Percentiles rank a stretch among this genome's conserved stretches.
Conservation (phyloP, 1,140 invertebrate species). For the Ceratosolen fusciceps region DNA sequence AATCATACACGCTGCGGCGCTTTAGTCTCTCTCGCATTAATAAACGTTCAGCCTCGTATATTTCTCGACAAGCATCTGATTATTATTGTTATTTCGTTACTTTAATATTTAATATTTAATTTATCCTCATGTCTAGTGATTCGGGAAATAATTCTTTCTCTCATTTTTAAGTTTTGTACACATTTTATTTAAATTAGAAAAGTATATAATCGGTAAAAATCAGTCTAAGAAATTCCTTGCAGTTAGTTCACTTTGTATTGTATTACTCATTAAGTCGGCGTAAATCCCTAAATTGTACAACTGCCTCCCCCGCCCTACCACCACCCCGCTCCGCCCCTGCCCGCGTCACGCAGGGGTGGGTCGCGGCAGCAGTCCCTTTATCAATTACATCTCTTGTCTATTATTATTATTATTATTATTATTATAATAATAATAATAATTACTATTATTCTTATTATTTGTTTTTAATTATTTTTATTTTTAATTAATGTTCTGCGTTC, state of each 20-base stretch:
- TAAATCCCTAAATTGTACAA: neutral
- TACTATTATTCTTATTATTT: no score
- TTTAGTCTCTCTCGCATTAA: conserved; percentile 2
- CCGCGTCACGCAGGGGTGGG: no score
- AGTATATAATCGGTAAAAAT: conserved; percentile 42
- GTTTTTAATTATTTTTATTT: no score
- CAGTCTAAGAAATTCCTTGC: conserved; percentile 43
- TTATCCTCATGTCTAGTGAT: conserved; percentile 20
- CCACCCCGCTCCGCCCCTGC: no score
- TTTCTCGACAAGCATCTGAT: conserved; percentile 27
- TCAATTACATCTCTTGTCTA: conserved; percentile 12
- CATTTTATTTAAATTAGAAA: conserved; percentile 39
- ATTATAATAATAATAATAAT: no score
- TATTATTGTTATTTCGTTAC: neutral
- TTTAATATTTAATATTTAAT: no score
- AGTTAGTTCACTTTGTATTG: conserved; percentile 14
- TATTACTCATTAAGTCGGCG: conserved; percentile 6
- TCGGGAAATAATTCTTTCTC: conserved; percentile 30
- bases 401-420: conserved; percentile 27
- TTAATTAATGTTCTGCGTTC: conserved; percentile 14
- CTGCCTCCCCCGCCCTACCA: no score
- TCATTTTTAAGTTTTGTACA: conserved; percentile 33
- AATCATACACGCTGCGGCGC: no score
- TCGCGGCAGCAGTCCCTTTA: no score
- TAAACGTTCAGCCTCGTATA: conserved; percentile 21